phyloP scores from a whole-genome alignment of 1,140 invertebrate species.

The Papilio dardanus region DNA sequence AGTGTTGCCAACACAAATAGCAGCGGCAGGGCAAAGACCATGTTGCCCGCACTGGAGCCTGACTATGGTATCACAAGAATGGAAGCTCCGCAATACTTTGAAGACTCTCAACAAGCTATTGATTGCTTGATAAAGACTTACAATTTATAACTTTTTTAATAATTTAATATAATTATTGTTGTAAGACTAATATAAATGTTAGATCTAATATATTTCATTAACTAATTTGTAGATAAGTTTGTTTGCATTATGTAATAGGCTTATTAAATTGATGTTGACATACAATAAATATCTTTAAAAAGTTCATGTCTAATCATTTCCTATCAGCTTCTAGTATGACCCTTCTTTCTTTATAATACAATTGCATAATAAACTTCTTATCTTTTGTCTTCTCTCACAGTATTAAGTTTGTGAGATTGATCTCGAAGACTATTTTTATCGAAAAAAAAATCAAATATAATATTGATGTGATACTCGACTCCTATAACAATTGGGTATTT shows the following conservation, averaged over 20 bases:
- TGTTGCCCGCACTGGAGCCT: conserved; percentile 69
- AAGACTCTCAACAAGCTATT: conserved; percentile 75
- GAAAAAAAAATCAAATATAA: no score
- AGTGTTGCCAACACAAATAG: conserved; percentile 47
- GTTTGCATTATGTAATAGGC: neutral
- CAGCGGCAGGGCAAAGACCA: conserved; percentile 31
- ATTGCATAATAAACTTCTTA: no score
- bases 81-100: conserved; percentile 73
- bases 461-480: no score
- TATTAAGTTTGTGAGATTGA: no score
- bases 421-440: no score
- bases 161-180: conserved; percentile 37
- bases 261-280: conserved; percentile 14
- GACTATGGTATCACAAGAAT: conserved; percentile 71
- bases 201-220: conserved; percentile 14
- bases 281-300: conserved; percentile 1
- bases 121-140: conserved; percentile 70
- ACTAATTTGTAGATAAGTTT: conserved; percentile 8
- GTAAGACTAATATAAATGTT: conserved; percentile 33
- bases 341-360: no score
- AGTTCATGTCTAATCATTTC: neutral
- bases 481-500: no score
- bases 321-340: neutral
- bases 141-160: conserved; percentile 60
- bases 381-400: no score